These are phyloP conservation scores for Ruditapes philippinarum DNA, from an alignment of 1,140 invertebrate genomes.

Conservation along the genomic window DNA sequence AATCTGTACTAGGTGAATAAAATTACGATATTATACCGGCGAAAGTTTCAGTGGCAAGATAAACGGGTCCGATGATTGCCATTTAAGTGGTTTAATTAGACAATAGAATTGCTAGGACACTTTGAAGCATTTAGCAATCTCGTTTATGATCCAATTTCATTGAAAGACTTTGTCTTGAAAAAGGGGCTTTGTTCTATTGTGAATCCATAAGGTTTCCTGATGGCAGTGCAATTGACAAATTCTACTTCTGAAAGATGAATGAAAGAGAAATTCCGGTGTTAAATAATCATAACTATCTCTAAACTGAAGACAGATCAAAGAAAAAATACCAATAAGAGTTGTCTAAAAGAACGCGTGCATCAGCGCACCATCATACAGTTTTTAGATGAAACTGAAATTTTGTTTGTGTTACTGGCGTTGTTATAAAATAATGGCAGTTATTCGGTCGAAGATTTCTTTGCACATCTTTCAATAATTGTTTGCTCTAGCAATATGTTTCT, in stretches of 20 bases:
- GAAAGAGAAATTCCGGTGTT: neutral
- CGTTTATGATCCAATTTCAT: constrained; percentile 8
- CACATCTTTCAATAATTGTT: no score
- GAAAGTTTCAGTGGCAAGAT: constrained; percentile 44
- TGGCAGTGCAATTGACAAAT: neutral
- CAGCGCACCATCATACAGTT: no score
- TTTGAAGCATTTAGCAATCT: constrained; percentile 28
- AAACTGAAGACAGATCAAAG: neutral
- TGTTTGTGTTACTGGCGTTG: no score
- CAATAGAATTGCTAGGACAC: constrained; percentile 31
- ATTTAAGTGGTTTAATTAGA: constrained; percentile 54
- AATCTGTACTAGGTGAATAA: constrained; percentile 47
- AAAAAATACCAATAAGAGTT: no score
- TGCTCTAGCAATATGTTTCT: no score
- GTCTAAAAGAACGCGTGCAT: no score
- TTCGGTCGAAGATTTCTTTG: no score
- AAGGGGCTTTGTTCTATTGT: constrained; percentile 13
- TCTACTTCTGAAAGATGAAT: neutral
- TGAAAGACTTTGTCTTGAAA: constrained; percentile 27
- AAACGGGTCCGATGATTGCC: constrained; percentile 18
- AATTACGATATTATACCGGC: constrained; percentile 49
- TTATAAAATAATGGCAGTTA: no score
- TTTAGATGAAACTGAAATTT: no score
- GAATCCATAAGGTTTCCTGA: constrained; percentile 1
- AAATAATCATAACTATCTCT: neutral